Evolutionary conservation across 2,888 invertebrate genomes (phyloP), one percentile per base, ranked within the genome.

Genomic region (Notodonta dromedarius): DNA sequence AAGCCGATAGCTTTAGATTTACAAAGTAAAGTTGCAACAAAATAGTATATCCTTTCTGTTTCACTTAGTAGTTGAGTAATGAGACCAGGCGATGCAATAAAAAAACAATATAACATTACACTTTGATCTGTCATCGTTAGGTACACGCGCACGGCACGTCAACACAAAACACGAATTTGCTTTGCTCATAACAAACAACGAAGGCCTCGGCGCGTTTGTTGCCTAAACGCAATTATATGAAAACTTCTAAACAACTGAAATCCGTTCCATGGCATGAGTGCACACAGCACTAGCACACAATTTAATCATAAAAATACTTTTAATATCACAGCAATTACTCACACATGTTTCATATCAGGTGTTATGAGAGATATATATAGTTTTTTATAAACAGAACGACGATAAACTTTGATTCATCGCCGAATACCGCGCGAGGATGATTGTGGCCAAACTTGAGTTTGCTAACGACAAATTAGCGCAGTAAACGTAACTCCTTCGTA

Each of bases 401-500:
- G 52, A 32, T 52, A 52, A 32, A 52, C 52, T 32, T 52, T 52
- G 52, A 52, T 52, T 52, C 52, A 52, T 52, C 5, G 52, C 12
- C 32, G 32, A 52, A 52, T 40, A 4, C 16, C 12, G 40, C 40
- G 55, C 40, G 40, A n/a, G 32, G 32, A 52, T 52, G 40, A 55
- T 55, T 40, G 55, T 35, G n/a, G 40, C 13, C 40, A 0, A 55
- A 40, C 14, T 14, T 11, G 11, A 55, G 40, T 55, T 70, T 65
- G 32, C 14, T 32, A 62, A 57, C 56, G 54, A 62, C 55, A 62
- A 60, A 62, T 62, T 62, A 62, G 42, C 65, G 32, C 59, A 52
- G 54, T 55, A 66, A 64, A 60, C 72, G 65, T 61, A 65, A 62
- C 55, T 54, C 3, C 13, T 12, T 39, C 0, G 16, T 24, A 39